Conservation (phyloP, 2,797 vertebrate genomes). For the Borostomias antarcticus region DNA sequence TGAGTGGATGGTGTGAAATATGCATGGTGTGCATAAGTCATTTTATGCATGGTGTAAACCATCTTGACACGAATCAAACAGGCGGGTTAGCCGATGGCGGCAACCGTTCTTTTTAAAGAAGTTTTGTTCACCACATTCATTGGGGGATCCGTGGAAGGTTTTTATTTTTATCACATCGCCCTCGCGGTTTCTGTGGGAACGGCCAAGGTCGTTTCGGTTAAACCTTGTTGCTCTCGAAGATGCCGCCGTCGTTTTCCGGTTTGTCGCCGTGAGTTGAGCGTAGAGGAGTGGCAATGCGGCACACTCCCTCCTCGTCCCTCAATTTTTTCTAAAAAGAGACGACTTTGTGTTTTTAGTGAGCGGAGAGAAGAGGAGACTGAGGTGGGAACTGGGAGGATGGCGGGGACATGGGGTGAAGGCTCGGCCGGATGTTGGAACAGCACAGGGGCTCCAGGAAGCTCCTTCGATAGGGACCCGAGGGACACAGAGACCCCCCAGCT, state of each 20-base stretch:
- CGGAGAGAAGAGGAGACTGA: slow-evolving; percentile 17
- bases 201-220: slow-evolving; percentile 86
- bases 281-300: slow-evolving; percentile 32
- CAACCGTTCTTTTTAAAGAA: slow-evolving; percentile 39
- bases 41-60: slow-evolving; percentile 71
- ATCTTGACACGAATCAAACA: slow-evolving; percentile 32
- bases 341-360: slow-evolving; percentile 53
- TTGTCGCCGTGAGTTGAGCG: slow-evolving; percentile 31
- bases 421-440: slow-evolving; percentile 46
- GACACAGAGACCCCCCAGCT: slow-evolving; percentile 69
- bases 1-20: slow-evolving; percentile 77
- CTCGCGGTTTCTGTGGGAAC: slow-evolving; percentile 58
- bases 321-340: slow-evolving; percentile 58
- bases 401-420: no score
- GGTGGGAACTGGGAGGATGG: background rate
- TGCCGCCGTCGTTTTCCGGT: slow-evolving; percentile 21
- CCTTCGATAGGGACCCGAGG: slow-evolving; percentile 43
- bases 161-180: slow-evolving; percentile 35
- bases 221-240: slow-evolving; percentile 78
- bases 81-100: slow-evolving; percentile 17
- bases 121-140: slow-evolving; percentile 43
- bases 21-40: slow-evolving; percentile 92
- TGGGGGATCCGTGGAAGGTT: slow-evolving; percentile 31
- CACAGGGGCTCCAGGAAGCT: slow-evolving; percentile 43
- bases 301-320: slow-evolving; percentile 45